Conservation (phyloP, 64 coral and sea anemone species). For the Porites lutea region DNA sequence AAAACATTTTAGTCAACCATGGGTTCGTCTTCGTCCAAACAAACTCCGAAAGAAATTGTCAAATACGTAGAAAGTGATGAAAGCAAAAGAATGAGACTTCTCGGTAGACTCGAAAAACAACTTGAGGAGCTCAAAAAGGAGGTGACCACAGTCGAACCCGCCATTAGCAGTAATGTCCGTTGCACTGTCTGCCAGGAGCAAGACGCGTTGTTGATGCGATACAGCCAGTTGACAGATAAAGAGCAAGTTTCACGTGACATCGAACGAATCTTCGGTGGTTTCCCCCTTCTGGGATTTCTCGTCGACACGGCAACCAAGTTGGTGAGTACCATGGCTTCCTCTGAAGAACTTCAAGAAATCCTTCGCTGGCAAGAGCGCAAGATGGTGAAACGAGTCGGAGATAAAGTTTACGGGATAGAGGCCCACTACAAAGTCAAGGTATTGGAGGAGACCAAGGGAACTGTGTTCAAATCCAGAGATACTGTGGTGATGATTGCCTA, state of each 20-base stretch:
- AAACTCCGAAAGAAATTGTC: background rate
- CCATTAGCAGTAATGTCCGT: background rate
- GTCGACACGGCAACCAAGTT: background rate
- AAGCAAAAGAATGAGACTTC: background rate
- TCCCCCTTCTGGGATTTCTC: background rate
- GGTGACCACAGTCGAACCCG: background rate
- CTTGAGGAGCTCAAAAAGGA: background rate
- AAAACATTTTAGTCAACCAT: background rate
- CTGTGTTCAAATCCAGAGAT: background rate
- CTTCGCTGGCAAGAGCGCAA: constrained; percentile 1
- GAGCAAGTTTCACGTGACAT: background rate
- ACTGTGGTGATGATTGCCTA: background rate
- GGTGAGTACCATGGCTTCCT: background rate
- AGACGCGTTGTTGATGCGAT: constrained; percentile 9
- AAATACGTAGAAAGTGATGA: constrained; percentile 33
- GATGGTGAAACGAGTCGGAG: background rate
- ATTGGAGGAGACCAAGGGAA: background rate
- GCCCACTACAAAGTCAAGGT: background rate
- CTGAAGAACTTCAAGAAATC: background rate
- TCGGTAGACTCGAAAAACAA: background rate
- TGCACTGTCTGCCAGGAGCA: background rate
- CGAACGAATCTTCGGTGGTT: background rate
- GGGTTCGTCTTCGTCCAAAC: background rate
- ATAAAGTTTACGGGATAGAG: constrained; percentile 14
- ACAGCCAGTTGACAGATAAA: background rate